Evolutionary conservation across 2,797 vertebrate species (phyloP).

Genomic region (Gadopsis marmoratus): DNA sequence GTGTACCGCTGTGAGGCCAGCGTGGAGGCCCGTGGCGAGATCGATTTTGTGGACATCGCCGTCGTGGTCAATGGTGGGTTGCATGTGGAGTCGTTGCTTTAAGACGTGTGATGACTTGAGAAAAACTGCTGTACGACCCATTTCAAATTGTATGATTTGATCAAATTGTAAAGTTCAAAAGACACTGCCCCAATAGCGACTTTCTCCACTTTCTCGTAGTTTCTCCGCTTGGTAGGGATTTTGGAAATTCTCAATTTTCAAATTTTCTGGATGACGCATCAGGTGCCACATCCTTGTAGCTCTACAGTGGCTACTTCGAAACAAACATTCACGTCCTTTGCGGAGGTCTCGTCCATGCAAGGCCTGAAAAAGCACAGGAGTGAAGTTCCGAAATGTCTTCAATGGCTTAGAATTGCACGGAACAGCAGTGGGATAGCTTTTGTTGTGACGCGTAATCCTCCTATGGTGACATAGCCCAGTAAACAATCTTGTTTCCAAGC

Average conservation of each 20-base stretch:
- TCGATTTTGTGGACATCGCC: constrained; percentile 96
- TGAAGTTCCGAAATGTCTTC: too few species aligned
- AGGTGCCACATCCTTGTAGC: neutral
- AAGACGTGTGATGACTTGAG: neutral
- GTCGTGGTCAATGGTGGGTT: constrained; percentile 96
- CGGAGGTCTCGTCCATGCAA: neutral
- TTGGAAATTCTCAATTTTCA: neutral
- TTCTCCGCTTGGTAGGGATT: neutral
- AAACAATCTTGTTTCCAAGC: constrained; percentile 6
- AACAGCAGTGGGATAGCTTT: neutral
- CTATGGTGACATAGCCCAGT: neutral
- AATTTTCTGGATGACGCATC: neutral
- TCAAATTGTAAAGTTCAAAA: neutral
- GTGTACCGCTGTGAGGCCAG: constrained; percentile 98
- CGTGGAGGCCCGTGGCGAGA: constrained; percentile 97
- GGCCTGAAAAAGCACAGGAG: neutral
- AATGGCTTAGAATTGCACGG: neutral
- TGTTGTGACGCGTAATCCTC: constrained; percentile 10
- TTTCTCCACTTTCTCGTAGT: neutral
- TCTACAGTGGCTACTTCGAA: neutral
- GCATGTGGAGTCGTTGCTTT: neutral
- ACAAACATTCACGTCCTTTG: neutral
- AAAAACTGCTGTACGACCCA: neutral
- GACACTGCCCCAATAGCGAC: neutral
- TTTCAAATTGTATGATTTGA: too few species aligned